phyloP scores from a whole-genome alignment of 2,113 vertebrate species.

The Chaetodon auriga region DNA sequence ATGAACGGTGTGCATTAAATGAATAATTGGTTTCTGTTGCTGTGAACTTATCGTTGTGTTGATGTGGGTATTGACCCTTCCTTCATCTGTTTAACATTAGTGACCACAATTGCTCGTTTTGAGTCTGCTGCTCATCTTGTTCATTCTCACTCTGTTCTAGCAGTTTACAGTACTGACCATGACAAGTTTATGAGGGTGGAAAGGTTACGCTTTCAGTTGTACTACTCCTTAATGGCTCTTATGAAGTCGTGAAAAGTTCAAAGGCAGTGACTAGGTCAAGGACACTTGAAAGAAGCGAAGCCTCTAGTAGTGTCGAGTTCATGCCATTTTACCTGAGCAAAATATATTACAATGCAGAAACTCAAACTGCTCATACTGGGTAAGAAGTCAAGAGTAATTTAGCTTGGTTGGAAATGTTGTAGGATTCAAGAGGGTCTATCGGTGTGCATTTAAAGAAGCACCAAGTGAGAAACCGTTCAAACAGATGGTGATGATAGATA shows the following conservation, averaged over 20 bases:
- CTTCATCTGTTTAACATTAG: neutral
- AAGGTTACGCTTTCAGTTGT: neutral
- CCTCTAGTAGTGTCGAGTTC: neutral
- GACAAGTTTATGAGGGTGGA: neutral
- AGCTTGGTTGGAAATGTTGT: neutral
- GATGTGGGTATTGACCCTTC: neutral
- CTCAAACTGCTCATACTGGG: neutral
- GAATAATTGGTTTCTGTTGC: neutral
- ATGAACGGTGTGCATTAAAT: neutral
- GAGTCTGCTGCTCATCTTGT: neutral
- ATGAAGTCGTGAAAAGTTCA: neutral
- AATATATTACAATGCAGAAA: constrained; percentile 2
- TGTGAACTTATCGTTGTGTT: neutral
- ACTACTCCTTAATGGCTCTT: neutral
- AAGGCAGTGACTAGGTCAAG: neutral
- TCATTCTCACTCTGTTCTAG: neutral
- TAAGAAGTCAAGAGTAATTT: neutral
- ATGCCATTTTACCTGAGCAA: neutral
- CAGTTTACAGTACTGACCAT: neutral
- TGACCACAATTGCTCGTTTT: neutral
- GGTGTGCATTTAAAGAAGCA: neutral
- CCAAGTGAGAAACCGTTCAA: neutral
- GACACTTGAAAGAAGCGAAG: neutral
- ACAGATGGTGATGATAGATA: too few species aligned
- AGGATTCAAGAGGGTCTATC: neutral